These are phyloP conservation scores for Aphelenchoides besseyi DNA, from an alignment of 1,140 invertebrate genomes.

Conservation along the genomic window DNA sequence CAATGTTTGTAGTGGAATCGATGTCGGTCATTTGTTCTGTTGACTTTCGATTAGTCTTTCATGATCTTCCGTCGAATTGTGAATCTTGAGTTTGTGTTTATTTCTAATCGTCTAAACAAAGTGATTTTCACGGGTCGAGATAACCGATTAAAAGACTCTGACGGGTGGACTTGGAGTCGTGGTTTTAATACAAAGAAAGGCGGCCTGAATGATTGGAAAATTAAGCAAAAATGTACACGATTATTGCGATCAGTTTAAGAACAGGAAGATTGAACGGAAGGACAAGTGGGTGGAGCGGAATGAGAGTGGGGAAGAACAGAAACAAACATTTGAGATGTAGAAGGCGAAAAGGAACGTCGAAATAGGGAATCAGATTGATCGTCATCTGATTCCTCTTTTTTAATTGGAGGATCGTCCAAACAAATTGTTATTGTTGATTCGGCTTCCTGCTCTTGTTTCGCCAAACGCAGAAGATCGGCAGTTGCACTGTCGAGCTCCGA, in stretches of 20 bases:
- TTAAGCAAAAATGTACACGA: not conserved
- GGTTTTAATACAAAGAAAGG: no score
- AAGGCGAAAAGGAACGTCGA: not conserved
- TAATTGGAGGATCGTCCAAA: not conserved
- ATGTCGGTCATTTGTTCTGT: no score
- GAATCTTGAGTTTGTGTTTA: no score
- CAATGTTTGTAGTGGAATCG: no score
- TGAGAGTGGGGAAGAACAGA: not conserved
- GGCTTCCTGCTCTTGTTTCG: not conserved
- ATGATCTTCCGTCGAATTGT: no score
- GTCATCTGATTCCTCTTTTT: not conserved
- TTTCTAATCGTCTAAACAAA: no score
- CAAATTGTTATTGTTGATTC: not conserved
- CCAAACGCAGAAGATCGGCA: not conserved
- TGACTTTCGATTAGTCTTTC: no score
- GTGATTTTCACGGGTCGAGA: not conserved
- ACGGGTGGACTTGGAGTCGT: not conserved
- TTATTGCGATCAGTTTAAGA: constrained; percentile 1
- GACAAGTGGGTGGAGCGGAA: no score
- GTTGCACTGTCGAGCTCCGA: not conserved
- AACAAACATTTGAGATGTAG: not conserved
- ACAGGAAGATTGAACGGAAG: not conserved
- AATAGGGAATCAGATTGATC: not conserved
- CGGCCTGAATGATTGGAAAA: not conserved
- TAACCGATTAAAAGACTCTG: not conserved